Evolutionary conservation across 2,888 invertebrate genomes (phyloP).

Genomic region (Melieria omissa): DNA sequence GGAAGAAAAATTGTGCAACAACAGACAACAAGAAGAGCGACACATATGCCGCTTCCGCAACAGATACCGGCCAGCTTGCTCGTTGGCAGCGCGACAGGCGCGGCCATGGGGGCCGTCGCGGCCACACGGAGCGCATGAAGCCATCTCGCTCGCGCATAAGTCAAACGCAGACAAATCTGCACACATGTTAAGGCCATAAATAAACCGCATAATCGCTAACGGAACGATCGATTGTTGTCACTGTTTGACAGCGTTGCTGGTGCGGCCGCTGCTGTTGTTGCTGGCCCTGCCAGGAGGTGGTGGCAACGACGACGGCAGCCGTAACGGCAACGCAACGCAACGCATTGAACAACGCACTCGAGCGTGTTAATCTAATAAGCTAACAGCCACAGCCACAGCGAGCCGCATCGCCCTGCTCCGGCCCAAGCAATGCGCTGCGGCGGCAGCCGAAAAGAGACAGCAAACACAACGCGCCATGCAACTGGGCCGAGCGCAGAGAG

Average conservation of each 20-base stretch:
- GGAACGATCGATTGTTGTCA: constrained; percentile 66
- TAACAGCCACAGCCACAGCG: too few relatives aligned
- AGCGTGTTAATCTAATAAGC: constrained; percentile 48
- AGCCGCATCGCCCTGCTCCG: too few relatives aligned
- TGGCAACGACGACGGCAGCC: constrained; percentile 58
- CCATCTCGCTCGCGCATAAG: constrained; percentile 49
- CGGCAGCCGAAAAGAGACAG: constrained; percentile 26
- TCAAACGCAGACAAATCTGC: constrained; percentile 64
- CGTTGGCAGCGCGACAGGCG: constrained; percentile 8
- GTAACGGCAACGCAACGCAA: constrained; percentile 50
- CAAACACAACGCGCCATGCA: neutral
- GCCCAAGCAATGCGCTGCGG: neutral
- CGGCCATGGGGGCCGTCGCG: neutral
- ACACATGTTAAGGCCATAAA: constrained; percentile 62
- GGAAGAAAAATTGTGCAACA: constrained; percentile 15
- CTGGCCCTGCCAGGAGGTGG: constrained; percentile 43
- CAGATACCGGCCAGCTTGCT: constrained; percentile 2
- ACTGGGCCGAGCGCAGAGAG: neutral
- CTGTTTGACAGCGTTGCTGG: constrained; percentile 55
- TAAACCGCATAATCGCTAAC: constrained; percentile 65
- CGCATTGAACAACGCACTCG: constrained; percentile 60
- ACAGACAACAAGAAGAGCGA: neutral
- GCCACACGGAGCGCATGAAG: constrained; percentile 9
- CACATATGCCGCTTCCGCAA: constrained; percentile 23
- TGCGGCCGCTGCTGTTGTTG: constrained; percentile 9